Evolutionary conservation across 35 echinoderm and acorn worm genomes (phyloP).

Genomic region (Patiria miniata): DNA sequence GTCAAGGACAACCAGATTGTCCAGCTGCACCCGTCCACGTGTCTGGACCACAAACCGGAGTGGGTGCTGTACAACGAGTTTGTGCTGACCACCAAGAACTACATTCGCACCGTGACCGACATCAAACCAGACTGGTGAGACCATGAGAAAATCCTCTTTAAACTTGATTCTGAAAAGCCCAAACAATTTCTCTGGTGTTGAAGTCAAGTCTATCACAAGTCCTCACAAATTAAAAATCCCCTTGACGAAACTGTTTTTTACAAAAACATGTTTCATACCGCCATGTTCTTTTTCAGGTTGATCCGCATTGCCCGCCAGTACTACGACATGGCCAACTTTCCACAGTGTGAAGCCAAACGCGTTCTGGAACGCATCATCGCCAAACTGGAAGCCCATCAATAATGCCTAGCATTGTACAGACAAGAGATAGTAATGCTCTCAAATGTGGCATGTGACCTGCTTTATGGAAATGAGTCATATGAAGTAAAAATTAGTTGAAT

Average conservation of each 20-base stretch:
- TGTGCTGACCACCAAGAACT: conserved; percentile 99
- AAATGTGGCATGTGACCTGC: too few species aligned
- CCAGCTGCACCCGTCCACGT: conserved; percentile 97
- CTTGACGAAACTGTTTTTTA: too few species aligned
- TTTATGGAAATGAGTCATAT: too few species aligned
- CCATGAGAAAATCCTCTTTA: too few species aligned
- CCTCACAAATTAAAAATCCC: too few species aligned
- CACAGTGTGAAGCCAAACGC: conserved; percentile 94
- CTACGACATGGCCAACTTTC: conserved; percentile 96
- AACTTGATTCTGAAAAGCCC: too few species aligned
- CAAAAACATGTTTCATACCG: neutral
- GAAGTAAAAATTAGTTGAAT: too few species aligned
- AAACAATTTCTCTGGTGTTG: too few species aligned
- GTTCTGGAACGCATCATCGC: conserved; percentile 83
- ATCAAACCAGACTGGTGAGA: conserved; percentile 98
- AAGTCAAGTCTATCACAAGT: too few species aligned
- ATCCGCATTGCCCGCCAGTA: conserved; percentile 81
- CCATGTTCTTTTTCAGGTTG: conserved; percentile 65
- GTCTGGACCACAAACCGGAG: conserved; percentile 98
- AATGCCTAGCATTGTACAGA: neutral
- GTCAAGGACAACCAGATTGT: conserved; percentile 99
- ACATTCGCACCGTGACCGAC: conserved; percentile 95
- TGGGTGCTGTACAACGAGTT: conserved; percentile 99
- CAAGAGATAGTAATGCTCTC: too few species aligned
- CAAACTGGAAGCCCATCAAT: conserved; percentile 63